Base-by-base conservation (phyloP, 2,113 vertebrate genomes). In the Glaucomys volans region DNA sequence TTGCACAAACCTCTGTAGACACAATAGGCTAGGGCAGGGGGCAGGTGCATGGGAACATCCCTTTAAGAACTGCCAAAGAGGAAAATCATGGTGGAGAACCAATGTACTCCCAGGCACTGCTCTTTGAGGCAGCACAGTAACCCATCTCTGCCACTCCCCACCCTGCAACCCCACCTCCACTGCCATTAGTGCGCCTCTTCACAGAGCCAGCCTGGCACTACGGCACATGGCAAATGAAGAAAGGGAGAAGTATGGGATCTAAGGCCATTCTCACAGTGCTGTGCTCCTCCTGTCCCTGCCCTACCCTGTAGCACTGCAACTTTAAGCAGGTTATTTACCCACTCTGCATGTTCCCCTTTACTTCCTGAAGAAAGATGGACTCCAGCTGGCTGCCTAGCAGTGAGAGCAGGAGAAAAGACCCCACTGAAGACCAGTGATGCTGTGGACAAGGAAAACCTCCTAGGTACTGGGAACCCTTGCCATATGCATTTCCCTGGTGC, bases 61-160 rank as follows among this genome's bases (percentile, higher is more conserved):
- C 57, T 76, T 87, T 74, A 90, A 50, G 62, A 93, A 86, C 83
- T 20, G 16, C 44, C 77, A 74, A 57, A 50, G 64, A 83, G 77
- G 52, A 64, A 76, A 87, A 59, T 37, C 62, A 16, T 28, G 42
- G 32, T 71, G 40, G 14, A 77, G 85, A 95, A 82, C 8, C 62
- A n/a, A 32, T 64, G n/a, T 18, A 6, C 8, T 12, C 18, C 64
- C 32, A 91, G 69, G 32, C 4, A 0, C 37, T 92, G 42, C 30
- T 75, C 81, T 79, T 22, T 22, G 69, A 93, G 11, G 75, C 69
- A 79, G 30, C 30, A 12, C 32, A 24, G 47, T 32, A 18, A 81
- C 32, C 30, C 11, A 0, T 35, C 14, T 44, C 37, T 5, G 7
- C 14, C 37, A 75, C 26, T 8, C 5, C 14, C 50, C 1, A 7